Base-by-base conservation (phyloP, 2,797 vertebrate species). In the Syncerus caffer region DNA sequence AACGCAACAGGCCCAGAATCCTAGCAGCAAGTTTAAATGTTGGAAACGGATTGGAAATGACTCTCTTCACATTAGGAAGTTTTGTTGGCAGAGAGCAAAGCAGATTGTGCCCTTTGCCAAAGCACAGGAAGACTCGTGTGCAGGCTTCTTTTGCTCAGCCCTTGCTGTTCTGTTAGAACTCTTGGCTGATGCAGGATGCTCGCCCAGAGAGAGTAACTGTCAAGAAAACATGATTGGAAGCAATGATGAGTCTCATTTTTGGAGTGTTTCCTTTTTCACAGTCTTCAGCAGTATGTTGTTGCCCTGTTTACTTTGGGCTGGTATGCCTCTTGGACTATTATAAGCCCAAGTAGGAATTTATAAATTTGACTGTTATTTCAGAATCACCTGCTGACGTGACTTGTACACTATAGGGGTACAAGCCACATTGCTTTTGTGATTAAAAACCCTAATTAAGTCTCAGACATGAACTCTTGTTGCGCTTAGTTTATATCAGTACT, bases 51-150 rank as follows among this genome's bases (percentile, higher is more conserved):
- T 7, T 96, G 96, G 58, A 97, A 90, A 92, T 82, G 79, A 92
- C 83, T 92, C 78, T 96, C 57, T 97, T 76, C 97, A 80, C 82
- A 31, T 91, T 87, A 62, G 92, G 92, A 86, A 74, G 92, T 88
- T 95, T 67, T 74, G 11, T 42, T 98, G 97, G 88, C 67, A 89
- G 78, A 53, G 88, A 50, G 38, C 67, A 94, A 89, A 74, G 84
- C 60, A 55, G 84, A 80, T 16, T 45, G 90, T 92, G 90, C 92
- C 76, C 84, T 94, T 85, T 93, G 94, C 95, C 95, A 97, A 94
- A 38, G 50, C 21, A 17, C 57, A 31, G 94, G 64, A 45, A 93
- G 80, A 21, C 29, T 14, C 1, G 2, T 31, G 25, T 80, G 3
- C 53, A 14, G 51, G 67, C 94, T 88, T 38, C 57, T 93, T 55